Percentiles rank a stretch among this genome's conserved stretches.
Evolutionary conservation across 92 coral and sea anemone species (phyloP).

Genomic region (Epizoanthus fatuus): DNA sequence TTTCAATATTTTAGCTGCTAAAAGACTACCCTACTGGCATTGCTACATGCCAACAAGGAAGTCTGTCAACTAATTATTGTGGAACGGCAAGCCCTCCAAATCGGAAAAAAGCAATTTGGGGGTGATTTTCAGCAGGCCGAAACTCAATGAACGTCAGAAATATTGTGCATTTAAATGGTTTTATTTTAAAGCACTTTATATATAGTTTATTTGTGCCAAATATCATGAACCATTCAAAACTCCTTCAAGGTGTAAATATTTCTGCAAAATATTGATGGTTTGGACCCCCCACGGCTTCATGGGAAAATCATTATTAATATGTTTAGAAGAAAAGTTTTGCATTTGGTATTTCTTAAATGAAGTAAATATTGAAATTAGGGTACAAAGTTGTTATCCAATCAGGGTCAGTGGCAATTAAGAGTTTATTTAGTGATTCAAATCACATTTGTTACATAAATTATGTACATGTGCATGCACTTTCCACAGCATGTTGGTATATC

Average conservation of each 20-base stretch:
- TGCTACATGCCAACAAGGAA: conserved; percentile 5
- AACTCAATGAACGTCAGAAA: conserved; percentile 33
- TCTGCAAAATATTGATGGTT: neutral
- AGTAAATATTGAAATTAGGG: neutral
- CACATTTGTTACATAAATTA: too few species aligned
- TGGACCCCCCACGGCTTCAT: neutral
- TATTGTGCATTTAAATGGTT: conserved; percentile 24
- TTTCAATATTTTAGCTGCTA: neutral
- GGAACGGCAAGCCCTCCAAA: conserved; percentile 8
- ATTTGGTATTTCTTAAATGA: conserved; percentile 2
- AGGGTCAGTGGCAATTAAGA: neutral
- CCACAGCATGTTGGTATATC: too few species aligned
- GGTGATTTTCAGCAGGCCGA: conserved; percentile 4
- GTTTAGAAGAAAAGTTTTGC: conserved; percentile 18
- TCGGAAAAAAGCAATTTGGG: neutral
- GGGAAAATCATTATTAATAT: conserved; percentile 20
- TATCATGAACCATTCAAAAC: conserved; percentile 38
- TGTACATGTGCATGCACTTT: too few species aligned
- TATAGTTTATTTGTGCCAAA: conserved; percentile 19
- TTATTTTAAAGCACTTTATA: conserved; percentile 24
- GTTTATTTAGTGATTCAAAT: too few species aligned
- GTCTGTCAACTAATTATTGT: conserved; percentile 5
- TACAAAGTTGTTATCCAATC: neutral
- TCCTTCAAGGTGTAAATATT: conserved; percentile 28
- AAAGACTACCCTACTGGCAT: conserved; percentile 14